phyloP scores from a whole-genome alignment of 2,888 invertebrate genomes.

The Apodemia hepburni region DNA sequence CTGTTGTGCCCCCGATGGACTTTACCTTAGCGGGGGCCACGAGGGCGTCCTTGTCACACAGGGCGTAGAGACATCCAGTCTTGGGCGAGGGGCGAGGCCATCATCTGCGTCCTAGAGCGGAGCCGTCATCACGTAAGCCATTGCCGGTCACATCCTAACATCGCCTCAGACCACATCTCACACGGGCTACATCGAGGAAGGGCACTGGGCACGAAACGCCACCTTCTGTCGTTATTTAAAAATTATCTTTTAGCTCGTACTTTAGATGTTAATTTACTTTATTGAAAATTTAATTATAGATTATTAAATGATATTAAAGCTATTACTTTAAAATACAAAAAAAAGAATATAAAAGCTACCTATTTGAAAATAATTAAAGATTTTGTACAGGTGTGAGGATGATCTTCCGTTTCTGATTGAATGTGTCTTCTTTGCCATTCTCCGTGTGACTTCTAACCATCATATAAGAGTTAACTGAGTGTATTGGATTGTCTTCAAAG shows the following conservation, averaged over 20 bases:
- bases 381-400: constrained; percentile 8
- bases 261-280: constrained; percentile 29
- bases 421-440: constrained; percentile 4
- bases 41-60: constrained; percentile 27
- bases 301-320: constrained; percentile 17
- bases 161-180: constrained; percentile 75
- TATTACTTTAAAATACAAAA: constrained; percentile 27
- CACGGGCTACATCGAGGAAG: constrained; percentile 68
- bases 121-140: constrained; percentile 27
- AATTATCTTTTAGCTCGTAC: constrained; percentile 72
- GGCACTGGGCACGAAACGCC: constrained; percentile 72
- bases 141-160: constrained; percentile 43
- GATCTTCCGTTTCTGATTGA: constrained; percentile 3
- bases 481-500: not conserved
- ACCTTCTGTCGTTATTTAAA: constrained; percentile 77
- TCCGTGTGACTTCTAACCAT: not conserved
- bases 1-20: constrained; percentile 66
- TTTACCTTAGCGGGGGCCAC: constrained; percentile 60
- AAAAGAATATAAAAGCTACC: constrained; percentile 30
- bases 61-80: constrained; percentile 8
- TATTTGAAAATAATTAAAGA: constrained; percentile 17
- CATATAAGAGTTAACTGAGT: not conserved
- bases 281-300: constrained; percentile 12
- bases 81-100: constrained; percentile 31
- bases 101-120: constrained; percentile 35